Evolutionary conservation across 2,113 vertebrate species (phyloP), one percentile per base, ranked within the genome.

Genomic region (Cinclus cinclus): DNA sequence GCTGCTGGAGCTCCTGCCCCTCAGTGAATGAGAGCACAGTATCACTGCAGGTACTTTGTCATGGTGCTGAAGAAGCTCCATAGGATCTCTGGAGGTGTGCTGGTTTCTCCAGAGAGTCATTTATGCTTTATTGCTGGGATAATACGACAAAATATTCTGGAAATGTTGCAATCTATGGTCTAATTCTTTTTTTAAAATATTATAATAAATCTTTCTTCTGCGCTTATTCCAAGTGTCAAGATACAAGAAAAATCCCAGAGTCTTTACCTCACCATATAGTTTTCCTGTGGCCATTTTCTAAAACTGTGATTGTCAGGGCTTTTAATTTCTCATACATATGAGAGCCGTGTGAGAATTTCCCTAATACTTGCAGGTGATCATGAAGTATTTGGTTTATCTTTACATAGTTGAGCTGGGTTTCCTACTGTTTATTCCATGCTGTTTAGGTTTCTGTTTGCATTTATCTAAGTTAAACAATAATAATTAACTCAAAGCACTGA

Each of bases 401-500:
- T 28, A 19, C 56, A 19, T 21, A 81, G 33, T 4, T 13, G 35
- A 96, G 47, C 30, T 58, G 74, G 24, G 21, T 63, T 92, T 92
- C n/a, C 27, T 91, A 0, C 68, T 77, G 6, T 37, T 88, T 56
- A 16, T 56, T 92, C 71, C 30, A 17, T 65, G 44, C 35, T 91
- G 71, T 79, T 80, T 85, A 65, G 50, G 14, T 71, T 73, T 83
- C 87, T 95, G 75, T 87, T 96, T 81, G 56, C 49, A 5, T 94
- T 92, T 78, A 46, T 73, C 28, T 90, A 52, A 53, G n/a, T 60
- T 75, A 56, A 94, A 68, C 73, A 91, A 64, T 90, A 94, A 73
- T 94, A 94, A 91, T 94, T 95, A 94, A 90, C 85, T 76, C 16
- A 59, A 39, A 88, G 14, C 86, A 67, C 83, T 62, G 79, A 93